Evolutionary conservation across 1,140 invertebrate species (phyloP).

Genomic region (Adoxophyes honmai): DNA sequence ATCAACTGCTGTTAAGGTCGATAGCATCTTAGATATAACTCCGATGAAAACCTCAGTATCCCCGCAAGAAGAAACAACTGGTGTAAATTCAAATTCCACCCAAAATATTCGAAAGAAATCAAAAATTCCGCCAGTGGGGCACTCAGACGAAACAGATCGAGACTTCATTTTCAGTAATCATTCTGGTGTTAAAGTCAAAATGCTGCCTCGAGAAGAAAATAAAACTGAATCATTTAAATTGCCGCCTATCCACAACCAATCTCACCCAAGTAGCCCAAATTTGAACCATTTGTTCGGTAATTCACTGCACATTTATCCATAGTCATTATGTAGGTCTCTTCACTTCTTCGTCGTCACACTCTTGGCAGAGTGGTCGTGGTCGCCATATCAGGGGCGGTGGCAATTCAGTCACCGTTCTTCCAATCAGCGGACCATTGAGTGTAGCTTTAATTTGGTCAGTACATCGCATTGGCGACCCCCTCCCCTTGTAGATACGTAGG

Average conservation of each 20-base stretch:
- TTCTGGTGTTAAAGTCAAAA: slow-evolving; percentile 31
- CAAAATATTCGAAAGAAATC: no score
- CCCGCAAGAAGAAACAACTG: neutral
- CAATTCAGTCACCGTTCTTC: no score
- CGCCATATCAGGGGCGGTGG: no score
- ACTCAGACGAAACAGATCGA: no score
- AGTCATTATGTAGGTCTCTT: no score
- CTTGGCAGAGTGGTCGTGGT: no score
- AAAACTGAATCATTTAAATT: slow-evolving; percentile 38
- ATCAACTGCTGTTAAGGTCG: slow-evolving; percentile 32
- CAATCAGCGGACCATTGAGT: no score
- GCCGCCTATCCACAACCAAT: slow-evolving; percentile 45
- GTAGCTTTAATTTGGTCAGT: no score
- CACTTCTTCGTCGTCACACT: no score
- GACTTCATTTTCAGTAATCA: slow-evolving; percentile 27
- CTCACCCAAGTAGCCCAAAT: slow-evolving; percentile 34
- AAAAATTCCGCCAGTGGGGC: no score
- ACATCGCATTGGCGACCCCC: no score
- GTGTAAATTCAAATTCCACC: slow-evolving; percentile 28
- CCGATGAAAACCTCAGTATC: slow-evolving; percentile 22
- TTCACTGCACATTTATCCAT: slow-evolving; percentile 20
- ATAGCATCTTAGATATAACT: slow-evolving; percentile 40
- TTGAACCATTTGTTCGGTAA: slow-evolving; percentile 43
- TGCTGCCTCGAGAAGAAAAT: slow-evolving; percentile 25
- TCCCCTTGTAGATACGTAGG: no score